Evolutionary conservation across 2,113 vertebrate species (phyloP), one percentile per base, ranked within the genome.

Genomic region (Arothron firmamentum): DNA sequence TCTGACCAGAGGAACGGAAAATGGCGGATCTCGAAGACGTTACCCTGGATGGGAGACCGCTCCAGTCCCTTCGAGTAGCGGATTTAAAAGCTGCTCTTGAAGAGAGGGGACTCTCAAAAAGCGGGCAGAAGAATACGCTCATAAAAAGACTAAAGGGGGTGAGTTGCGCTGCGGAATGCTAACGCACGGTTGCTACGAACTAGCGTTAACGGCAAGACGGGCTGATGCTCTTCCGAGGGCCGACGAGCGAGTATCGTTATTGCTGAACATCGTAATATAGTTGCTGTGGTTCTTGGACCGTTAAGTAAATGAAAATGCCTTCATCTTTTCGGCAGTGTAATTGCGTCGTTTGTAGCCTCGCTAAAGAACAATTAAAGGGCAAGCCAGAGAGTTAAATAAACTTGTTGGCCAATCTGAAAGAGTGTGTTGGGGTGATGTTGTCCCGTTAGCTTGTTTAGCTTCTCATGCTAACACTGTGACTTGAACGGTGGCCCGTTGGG

Each of bases 21-120:
- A 96, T 96, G 94, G 94, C 94, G 93, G 94, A 96, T 85, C 93
- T 94, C 88, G 94, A 96, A 92, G 94, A 96, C 91, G 94, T 96
- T 88, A 95, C 93, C 90, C 92, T 96, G 90, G 94, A 96, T 90
- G 94, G 94, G 90, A 94, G 92, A 91, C 92, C 94, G 91, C 92
- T 96, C 75, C 93, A 96, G 87, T 92, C 92, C 82, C 91, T 96
- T 72, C 91, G 94, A 79, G 94, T 96, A 56, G 94, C 94, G 72
- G 94, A 96, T 81, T 83, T 96, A 70, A 95, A 95, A 85, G 92
- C 93, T 68, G 94, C 94, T 31, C 82, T 96, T 50, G 93, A 95
- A 77, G 92, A 95, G 65, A 90, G 94, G 65, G 93, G 94, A 51
- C 90, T 96, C 52, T 90, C 93, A 41, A 96, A 96, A 83, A 96